These are phyloP conservation scores for Stigmatopora argus DNA, from an alignment of 2,113 vertebrate species.

Conservation along the genomic window DNA sequence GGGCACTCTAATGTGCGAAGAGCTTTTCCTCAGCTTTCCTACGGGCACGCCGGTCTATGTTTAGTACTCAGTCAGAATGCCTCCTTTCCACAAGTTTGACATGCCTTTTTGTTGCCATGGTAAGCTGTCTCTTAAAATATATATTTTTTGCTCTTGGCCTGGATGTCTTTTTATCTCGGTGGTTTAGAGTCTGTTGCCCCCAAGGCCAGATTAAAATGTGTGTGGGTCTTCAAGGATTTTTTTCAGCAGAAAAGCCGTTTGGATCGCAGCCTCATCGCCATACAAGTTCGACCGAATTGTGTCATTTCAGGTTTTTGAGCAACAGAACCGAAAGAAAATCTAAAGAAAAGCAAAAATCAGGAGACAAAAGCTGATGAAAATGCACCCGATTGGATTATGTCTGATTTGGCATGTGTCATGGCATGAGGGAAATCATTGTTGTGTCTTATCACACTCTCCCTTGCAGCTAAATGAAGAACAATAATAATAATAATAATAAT, in stretches of 20 bases:
- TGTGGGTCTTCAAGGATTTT: conserved; percentile 79
- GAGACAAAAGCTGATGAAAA: conserved; percentile 76
- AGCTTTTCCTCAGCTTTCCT: conserved; percentile 66
- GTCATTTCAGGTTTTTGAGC: conserved; percentile 78
- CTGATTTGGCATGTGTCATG: conserved; percentile 70
- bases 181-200: conserved; percentile 75
- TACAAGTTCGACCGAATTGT: conserved; percentile 78
- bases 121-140: conserved; percentile 73
- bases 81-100: conserved; percentile 71
- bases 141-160: conserved; percentile 73
- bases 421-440: conserved; percentile 71
- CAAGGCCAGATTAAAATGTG: conserved; percentile 80
- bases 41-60: conserved; percentile 64
- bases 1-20: conserved; percentile 62
- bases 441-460: conserved; percentile 73
- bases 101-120: conserved; percentile 72
- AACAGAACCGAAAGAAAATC: conserved; percentile 74
- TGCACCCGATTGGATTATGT: conserved; percentile 79
- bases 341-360: conserved; percentile 74
- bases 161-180: conserved; percentile 70
- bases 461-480: conserved; percentile 69
- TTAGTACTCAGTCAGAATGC: conserved; percentile 66
- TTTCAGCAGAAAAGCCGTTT: conserved; percentile 72
- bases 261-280: conserved; percentile 68
- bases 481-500: no score